These are phyloP conservation scores for Popillia japonica DNA, from an alignment of 1,140 invertebrate genomes.

Conservation along the genomic window DNA sequence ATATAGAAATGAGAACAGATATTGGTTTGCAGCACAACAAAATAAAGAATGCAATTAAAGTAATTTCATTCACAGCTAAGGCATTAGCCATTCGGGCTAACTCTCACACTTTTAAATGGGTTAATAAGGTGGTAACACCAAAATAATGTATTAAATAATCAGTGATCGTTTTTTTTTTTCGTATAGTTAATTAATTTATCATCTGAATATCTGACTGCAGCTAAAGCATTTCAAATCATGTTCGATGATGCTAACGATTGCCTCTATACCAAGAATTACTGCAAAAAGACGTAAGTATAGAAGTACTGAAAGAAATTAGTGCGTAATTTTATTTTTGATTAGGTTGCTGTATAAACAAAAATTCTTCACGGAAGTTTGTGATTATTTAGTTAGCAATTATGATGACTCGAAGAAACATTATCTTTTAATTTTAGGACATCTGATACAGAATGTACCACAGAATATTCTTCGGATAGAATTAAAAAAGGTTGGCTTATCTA, in stretches of 20 bases:
- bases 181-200: constrained; percentile 20
- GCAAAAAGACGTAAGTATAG: constrained; percentile 56
- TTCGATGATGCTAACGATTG: constrained; percentile 59
- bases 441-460: constrained; percentile 69
- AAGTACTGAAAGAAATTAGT: constrained; percentile 7
- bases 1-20: not conserved
- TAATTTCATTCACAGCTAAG: not conserved
- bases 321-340: constrained; percentile 36
- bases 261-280: constrained; percentile 59
- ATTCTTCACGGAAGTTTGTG: constrained; percentile 48
- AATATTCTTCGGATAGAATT: constrained; percentile 69
- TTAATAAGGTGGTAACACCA: not conserved
- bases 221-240: constrained; percentile 60
- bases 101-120: not conserved
- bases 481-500: constrained; percentile 53
- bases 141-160: not conserved
- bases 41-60: not conserved
- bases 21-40: not conserved
- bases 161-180: not conserved
- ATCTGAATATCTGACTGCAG: not conserved
- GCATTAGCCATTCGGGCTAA: not conserved
- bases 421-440: constrained; percentile 69
- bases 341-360: constrained; percentile 57
- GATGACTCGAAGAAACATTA: constrained; percentile 65
- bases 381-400: constrained; percentile 55